These are phyloP conservation scores for Potamarius usumacintae DNA, from an alignment of 2,113 vertebrate genomes.

Conservation along the genomic window DNA sequence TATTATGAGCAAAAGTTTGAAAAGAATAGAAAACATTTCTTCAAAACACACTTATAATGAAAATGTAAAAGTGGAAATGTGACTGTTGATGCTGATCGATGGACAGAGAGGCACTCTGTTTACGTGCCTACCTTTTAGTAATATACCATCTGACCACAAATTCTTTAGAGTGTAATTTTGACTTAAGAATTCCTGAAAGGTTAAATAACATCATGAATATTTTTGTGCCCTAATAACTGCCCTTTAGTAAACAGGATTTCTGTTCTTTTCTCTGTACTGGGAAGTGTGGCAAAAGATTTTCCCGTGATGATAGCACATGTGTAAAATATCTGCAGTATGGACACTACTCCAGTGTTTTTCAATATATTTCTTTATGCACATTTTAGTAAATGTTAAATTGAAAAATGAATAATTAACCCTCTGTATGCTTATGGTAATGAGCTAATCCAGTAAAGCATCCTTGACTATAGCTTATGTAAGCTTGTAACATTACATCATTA, in stretches of 20 bases:
- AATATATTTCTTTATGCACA: neutral
- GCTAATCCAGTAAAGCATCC: neutral
- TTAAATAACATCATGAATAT: neutral
- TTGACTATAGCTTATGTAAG: neutral
- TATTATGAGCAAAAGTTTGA: neutral
- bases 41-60: neutral
- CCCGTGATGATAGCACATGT: neutral
- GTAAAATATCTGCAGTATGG: neutral
- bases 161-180: neutral
- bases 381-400: neutral
- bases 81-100: neutral
- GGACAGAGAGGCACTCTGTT: neutral
- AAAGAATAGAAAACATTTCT: neutral
- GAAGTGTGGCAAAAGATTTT: neutral
- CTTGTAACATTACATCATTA: neutral
- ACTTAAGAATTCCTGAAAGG: neutral
- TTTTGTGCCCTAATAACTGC: neutral
- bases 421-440: too few relatives aligned
- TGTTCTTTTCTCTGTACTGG: neutral
- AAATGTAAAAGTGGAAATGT: neutral
- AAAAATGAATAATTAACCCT: too few relatives aligned
- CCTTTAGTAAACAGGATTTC: neutral
- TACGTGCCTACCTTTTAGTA: neutral
- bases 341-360: neutral
- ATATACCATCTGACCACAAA: neutral